phyloP scores from a whole-genome alignment of 2,888 invertebrate species.

The Cetonia aurata region DNA sequence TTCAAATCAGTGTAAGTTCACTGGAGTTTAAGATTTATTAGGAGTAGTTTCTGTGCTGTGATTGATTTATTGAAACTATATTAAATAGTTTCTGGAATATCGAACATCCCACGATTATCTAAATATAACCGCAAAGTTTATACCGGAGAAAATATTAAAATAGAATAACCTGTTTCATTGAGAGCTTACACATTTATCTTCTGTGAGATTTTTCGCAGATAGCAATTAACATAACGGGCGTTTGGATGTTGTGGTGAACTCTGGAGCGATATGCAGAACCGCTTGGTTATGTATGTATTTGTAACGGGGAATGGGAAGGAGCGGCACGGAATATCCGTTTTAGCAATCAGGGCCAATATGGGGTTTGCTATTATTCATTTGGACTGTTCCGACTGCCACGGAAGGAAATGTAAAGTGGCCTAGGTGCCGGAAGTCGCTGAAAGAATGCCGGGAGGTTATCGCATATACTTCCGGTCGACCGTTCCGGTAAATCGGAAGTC shows the following conservation, averaged over 20 bases:
- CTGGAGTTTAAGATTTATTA: constrained; percentile 44
- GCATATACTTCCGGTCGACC: constrained; percentile 61
- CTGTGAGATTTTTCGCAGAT: not conserved
- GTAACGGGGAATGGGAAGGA: constrained; percentile 24
- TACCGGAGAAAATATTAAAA: too few species aligned
- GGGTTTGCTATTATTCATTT: constrained; percentile 63
- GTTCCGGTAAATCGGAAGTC: constrained; percentile 62
- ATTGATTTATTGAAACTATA: too few species aligned
- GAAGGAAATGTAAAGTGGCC: constrained; percentile 67
- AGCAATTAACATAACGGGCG: constrained; percentile 41
- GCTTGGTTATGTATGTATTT: constrained; percentile 32
- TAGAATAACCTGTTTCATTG: too few species aligned
- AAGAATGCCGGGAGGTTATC: constrained; percentile 64
- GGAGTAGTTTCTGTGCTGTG: constrained; percentile 7
- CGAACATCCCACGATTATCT: too few species aligned
- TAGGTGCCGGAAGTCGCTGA: constrained; percentile 62
- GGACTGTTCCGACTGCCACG: constrained; percentile 56
- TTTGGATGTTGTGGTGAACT: constrained; percentile 28
- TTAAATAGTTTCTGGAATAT: too few species aligned
- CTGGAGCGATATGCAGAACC: constrained; percentile 29
- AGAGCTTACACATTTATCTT: not conserved
- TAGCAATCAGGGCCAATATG: constrained; percentile 63
- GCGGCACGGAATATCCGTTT: constrained; percentile 64
- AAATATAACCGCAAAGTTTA: too few species aligned
- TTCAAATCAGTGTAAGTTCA: constrained; percentile 48